Conservation (phyloP, 2,888 invertebrate genomes). For the Unio delphinus region DNA sequence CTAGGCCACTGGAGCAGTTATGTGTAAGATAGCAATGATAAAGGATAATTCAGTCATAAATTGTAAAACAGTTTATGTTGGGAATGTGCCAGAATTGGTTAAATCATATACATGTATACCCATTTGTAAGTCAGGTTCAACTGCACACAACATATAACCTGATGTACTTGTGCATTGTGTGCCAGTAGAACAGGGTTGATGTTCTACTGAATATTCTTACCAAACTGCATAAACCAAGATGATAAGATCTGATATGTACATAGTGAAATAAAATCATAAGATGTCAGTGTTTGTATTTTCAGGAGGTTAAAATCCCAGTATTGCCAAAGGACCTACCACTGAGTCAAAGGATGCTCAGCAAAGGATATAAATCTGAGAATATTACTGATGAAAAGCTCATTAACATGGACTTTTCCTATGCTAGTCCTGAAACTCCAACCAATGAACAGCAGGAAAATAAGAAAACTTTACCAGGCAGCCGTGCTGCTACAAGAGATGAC, state of each 20-base stretch:
- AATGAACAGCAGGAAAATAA: conserved; percentile 30
- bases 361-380: conserved; percentile 56
- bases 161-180: too few relatives aligned
- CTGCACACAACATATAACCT: too few relatives aligned
- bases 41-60: too few relatives aligned
- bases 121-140: too few relatives aligned
- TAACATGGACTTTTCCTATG: conserved; percentile 57
- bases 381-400: conserved; percentile 51
- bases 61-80: too few relatives aligned
- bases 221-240: too few relatives aligned
- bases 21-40: too few relatives aligned
- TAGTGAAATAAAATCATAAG: not conserved
- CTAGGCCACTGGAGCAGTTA: too few relatives aligned
- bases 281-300: conserved; percentile 12
- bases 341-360: conserved; percentile 59
- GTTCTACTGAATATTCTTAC: too few relatives aligned
- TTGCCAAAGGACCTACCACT: conserved; percentile 59
- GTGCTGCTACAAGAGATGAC: conserved; percentile 24
- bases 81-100: too few relatives aligned
- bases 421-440: conserved; percentile 46
- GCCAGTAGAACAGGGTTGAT: too few relatives aligned
- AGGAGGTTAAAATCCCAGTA: conserved; percentile 56
- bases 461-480: conserved; percentile 26
- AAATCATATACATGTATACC: too few relatives aligned
- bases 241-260: not conserved